Evolutionary conservation across 2,888 invertebrate species (phyloP), one percentile per base, ranked within the genome.

Genomic region (Drosophila robusta): DNA sequence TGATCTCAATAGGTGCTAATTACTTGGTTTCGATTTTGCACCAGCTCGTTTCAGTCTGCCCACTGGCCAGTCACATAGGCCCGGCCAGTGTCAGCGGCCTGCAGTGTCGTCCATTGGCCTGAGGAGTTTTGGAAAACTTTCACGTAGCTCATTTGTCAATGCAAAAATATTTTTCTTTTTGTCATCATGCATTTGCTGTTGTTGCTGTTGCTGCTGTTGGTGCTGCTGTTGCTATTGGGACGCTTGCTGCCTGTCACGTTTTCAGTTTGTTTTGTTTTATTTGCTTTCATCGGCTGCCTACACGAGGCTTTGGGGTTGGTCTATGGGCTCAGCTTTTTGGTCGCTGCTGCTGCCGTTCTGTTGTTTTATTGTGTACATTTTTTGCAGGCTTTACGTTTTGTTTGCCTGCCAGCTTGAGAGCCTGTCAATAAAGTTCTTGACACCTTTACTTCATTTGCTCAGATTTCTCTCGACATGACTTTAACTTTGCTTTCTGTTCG

Each of bases 391-490:
- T 66, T 74, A 55, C 65, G 66, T 64, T 76, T 38, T 78, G 75
- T 77, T 77, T 78, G 61, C 71, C 63, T 57, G 60, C 42, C 78
- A 74, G 75, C 73, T 71, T 60, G 71, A 66, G 78, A n/a, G 84
- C 75, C 71, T 84, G 89, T 85, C 84, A 85, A 88, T 88, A 88
- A 86, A 80, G 80, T 80, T 87, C 89, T 85, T 85, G 84, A 85
- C 84, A 85, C 84, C 89, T 88, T 85, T 88, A 76, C 80, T 88
- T 88, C 78, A 88, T 84, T 84, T 84, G 78, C 69, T 52, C 82
- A 84, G 87, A 84, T 88, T 86, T 86, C 75, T 81, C 86, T 76
- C 50, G 68, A 68, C 78, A 78, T 84, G 87, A 84, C 84, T 87
- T 73, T 80, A 65, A 65, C 75, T 84, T 87, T 84, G 78, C 78